A percentile compares a stretch with the other conserved stretches of the same genome.
phyloP scores from a whole-genome alignment of 2,113 vertebrate genomes.

The Clarias macrocephalus region DNA sequence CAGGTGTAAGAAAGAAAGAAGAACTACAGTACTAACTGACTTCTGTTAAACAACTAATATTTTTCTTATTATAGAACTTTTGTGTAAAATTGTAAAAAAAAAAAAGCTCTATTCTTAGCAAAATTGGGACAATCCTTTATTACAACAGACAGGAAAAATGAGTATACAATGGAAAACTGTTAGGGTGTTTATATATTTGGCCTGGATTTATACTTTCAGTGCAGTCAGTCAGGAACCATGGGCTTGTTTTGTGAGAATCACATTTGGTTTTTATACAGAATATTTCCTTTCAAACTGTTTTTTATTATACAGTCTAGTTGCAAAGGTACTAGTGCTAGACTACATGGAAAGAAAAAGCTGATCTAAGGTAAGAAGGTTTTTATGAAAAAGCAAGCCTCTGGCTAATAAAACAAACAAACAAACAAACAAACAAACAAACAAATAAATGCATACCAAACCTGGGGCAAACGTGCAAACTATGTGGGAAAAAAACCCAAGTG shows the following conservation, averaged over 20 bases:
- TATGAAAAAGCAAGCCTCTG: not conserved
- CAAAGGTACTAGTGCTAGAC: not conserved
- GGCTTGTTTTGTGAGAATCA: not conserved
- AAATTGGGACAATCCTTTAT: not conserved
- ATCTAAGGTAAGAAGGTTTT: not conserved
- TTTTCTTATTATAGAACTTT: no score
- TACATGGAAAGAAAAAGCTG: no score
- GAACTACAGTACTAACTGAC: no score
- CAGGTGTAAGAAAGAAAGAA: not conserved
- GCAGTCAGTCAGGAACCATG: not conserved
- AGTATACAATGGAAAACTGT: not conserved
- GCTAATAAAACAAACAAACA: not conserved
- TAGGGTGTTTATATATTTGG: not conserved
- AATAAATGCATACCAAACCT: not conserved
- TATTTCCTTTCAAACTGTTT: not conserved
- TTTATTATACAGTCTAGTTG: not conserved
- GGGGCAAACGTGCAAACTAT: not conserved
- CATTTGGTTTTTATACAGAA: not conserved
- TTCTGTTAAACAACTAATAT: no score
- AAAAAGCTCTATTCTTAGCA: not conserved
- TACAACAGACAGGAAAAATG: not conserved
- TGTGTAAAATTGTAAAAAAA: not conserved
- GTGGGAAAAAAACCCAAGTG: not conserved
- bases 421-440: no score
- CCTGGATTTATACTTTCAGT: not conserved